Base-by-base conservation (phyloP, 2,888 invertebrate genomes). In the Abscondita cerata region DNA sequence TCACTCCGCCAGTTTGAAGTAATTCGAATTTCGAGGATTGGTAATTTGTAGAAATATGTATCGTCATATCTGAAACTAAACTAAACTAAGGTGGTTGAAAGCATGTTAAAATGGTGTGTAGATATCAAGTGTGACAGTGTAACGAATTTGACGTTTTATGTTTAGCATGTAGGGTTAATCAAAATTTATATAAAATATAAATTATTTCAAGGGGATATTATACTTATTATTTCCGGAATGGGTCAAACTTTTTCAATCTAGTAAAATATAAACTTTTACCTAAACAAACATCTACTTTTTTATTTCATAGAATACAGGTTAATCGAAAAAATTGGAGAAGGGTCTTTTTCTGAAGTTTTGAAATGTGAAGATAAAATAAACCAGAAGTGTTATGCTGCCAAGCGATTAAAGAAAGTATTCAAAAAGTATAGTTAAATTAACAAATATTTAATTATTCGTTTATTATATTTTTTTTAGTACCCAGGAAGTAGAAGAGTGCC, bases 291-390 rank as follows among this genome's bases (percentile, higher is more conserved):
- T 9, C 12, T 18, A 16, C 16, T 16, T 33, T n/a, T 31, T 31
- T 46, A 31, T 13, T 62, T 76, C 73, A 44, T 75, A 87, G 88
- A 86, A 77, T 89, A 88, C 76, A 83, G 83, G 75, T 81, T 88
- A 66, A 73, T 88, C 61, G 81, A 84, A 60, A 86, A 88, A 82
- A 87, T 88, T 73, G 89, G 89, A 16, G 89, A 89, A 78, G 89
- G 89, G 11, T 87, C 88, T 19, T 89, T 88, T 80, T 87, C 89
- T 1, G 87, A 88, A 73, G 89, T 89, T 20, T 76, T 88, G 64
- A 88, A 87, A 83, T 87, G 87, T 75, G 84, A 86, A 75, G 82
- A 87, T 67, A 80, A 83, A 62, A 76, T 78, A 67, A 84, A 83
- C 62, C 85, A 85, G 53, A 72, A 77, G 25, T 78, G 80, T 51